Base-by-base conservation (phyloP, 2,888 invertebrate species). In the Erebia ligea region DNA sequence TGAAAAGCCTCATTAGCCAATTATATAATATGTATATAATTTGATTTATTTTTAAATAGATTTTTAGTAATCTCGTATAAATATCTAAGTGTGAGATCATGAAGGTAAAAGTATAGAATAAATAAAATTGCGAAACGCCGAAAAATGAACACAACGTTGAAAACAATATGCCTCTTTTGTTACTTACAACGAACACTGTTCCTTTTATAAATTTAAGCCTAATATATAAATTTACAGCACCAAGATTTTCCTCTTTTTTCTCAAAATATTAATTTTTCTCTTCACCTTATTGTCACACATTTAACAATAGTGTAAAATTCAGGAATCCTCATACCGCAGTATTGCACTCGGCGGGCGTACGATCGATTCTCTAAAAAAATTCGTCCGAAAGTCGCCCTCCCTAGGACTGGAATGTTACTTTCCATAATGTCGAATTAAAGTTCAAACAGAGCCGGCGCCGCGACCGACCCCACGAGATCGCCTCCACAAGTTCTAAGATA, bases 141-240 rank as follows among this genome's bases (percentile, higher is more conserved):
- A 91, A 86, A 85, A 88, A 91, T 92, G 93, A 93, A 93, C 93
- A 93, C 93, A 93, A 91, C 79, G 78, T 86, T 88, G 81, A 87
- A 92, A 91, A 87, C 82, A 90, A 91, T 91, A 92, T 89, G 93
- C 92, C 93, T 92, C 92, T 89, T 90, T 87, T 85, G 90, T 91
- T 91, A 87, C 92, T 88, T 91, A 91, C 83, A 76, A 88, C 90
- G 91, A 92, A 92, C 91, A 91, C 86, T 82, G 85, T 89, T 90
- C 86, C 86, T 88, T 87, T 84, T 88, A 89, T 90, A 86, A 88
- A 90, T 92, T 93, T 92, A 93, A 92, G 92, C 92, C 92, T 92
- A 93, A 92, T 93, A 92, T 92, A 93, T 92, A 88, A 92, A 91
- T 93, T 93, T 92, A 91, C 93, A 93, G 93, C 93, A 93, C 93